Evolutionary conservation across 2,113 vertebrate species (phyloP).

Genomic region (Amazona vittata): DNA sequence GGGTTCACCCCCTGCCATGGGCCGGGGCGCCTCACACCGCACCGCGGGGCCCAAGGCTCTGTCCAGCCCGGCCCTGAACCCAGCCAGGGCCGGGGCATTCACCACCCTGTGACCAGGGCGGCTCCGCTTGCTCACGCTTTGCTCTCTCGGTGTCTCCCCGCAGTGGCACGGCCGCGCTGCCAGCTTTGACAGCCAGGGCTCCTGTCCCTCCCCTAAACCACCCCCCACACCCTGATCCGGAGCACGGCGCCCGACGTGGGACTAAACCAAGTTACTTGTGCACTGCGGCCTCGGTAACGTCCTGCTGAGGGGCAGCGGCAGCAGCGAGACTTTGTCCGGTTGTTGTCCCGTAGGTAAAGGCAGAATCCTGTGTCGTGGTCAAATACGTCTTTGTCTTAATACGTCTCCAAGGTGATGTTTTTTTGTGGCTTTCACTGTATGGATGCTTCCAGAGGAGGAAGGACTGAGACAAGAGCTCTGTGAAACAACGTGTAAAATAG

Average conservation of each 20-base stretch:
- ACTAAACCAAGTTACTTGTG: slow-evolving; percentile 37
- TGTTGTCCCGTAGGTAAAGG: slow-evolving; percentile 57
- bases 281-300: slow-evolving; percentile 27
- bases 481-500: slow-evolving; percentile 59
- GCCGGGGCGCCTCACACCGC: neutral
- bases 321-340: neutral
- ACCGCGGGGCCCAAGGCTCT: neutral
- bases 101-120: no score
- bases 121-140: neutral
- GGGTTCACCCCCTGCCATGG: neutral
- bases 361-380: slow-evolving; percentile 63
- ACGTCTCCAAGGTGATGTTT: slow-evolving; percentile 71
- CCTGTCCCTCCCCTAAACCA: slow-evolving; percentile 92
- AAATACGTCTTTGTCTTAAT: slow-evolving; percentile 70
- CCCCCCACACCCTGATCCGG: slow-evolving; percentile 87
- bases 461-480: neutral
- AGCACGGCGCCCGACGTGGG: neutral
- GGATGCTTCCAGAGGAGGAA: slow-evolving; percentile 32
- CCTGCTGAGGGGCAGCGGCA: neutral
- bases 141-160: neutral
- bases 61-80: neutral
- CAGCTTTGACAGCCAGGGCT: slow-evolving; percentile 96
- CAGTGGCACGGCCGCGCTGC: slow-evolving; percentile 96
- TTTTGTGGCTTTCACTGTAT: slow-evolving; percentile 66
- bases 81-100: no score